phyloP scores from a whole-genome alignment of 2,888 invertebrate genomes.

The Acanthosepion pharaonis region DNA sequence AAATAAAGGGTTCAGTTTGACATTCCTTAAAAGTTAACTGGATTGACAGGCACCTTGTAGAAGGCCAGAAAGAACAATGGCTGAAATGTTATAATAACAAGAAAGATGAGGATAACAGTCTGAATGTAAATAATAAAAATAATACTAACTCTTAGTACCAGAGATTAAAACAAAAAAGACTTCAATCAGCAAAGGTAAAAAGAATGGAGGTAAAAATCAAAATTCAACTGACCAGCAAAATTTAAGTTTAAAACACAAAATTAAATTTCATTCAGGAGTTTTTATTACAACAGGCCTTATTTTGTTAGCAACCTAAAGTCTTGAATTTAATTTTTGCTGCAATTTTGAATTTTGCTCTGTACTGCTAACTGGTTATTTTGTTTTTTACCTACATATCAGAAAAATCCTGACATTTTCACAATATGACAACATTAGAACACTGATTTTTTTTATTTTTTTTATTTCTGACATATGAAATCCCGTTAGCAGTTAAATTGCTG shows the following conservation, averaged over 20 bases:
- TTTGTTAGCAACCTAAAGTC: too few species aligned
- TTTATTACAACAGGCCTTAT: neutral
- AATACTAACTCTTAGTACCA: too few species aligned
- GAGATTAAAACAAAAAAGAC: neutral
- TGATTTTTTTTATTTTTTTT: too few species aligned
- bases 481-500: too few species aligned
- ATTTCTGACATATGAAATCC: too few species aligned
- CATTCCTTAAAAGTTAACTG: too few species aligned
- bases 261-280: neutral
- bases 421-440: neutral
- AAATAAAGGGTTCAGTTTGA: too few species aligned
- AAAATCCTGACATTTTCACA: neutral
- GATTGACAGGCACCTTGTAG: too few species aligned
- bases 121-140: too few species aligned
- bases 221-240: neutral
- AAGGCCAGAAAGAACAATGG: too few species aligned
- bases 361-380: neutral
- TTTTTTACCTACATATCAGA: neutral
- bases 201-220: neutral
- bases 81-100: too few species aligned
- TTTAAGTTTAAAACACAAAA: neutral
- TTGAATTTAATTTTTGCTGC: neutral
- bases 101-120: too few species aligned
- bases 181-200: neutral
- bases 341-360: neutral